phyloP scores from a whole-genome alignment of 2,888 invertebrate species.

The Ochropleura plecta region DNA sequence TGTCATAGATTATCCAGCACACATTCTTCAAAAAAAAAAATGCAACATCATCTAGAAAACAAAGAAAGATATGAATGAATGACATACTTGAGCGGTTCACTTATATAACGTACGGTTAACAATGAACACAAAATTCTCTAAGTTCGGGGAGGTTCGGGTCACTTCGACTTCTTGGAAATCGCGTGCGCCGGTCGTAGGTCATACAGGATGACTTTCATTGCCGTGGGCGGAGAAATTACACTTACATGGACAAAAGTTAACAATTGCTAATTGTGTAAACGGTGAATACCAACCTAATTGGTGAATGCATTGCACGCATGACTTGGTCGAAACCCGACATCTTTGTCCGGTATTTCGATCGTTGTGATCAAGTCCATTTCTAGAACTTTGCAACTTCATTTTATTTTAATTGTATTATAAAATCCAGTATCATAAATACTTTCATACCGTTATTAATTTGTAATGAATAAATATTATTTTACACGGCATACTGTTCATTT shows the following conservation, averaged over 20 bases:
- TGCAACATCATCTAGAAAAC: slow-evolving; percentile 46
- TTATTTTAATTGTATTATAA: slow-evolving; percentile 9
- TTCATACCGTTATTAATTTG: slow-evolving; percentile 44
- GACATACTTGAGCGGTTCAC: slow-evolving; percentile 25
- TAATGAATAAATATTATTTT: slow-evolving; percentile 41
- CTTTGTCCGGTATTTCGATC: slow-evolving; percentile 50
- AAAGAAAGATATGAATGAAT: slow-evolving; percentile 46
- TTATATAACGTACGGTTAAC: slow-evolving; percentile 47
- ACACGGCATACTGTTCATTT: slow-evolving; percentile 31
- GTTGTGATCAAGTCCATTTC: slow-evolving; percentile 18
- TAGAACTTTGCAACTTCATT: slow-evolving; percentile 29
- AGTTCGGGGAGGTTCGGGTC: slow-evolving; percentile 37
- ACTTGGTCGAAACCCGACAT: slow-evolving; percentile 39
- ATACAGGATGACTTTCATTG: slow-evolving; percentile 54
- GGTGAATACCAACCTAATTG: slow-evolving; percentile 40
- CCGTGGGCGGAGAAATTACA: slow-evolving; percentile 47
- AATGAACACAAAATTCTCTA: slow-evolving; percentile 38
- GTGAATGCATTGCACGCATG: slow-evolving; percentile 53
- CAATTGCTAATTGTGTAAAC: slow-evolving; percentile 46
- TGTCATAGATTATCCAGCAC: background rate
- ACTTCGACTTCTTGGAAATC: slow-evolving; percentile 24
- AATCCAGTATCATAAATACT: slow-evolving; percentile 25
- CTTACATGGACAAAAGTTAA: slow-evolving; percentile 28
- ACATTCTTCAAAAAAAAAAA: slow-evolving; percentile 21
- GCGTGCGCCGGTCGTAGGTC: slow-evolving; percentile 53